Base-by-base conservation (phyloP, 2,888 invertebrate genomes). In the Nemurella pictetii region DNA sequence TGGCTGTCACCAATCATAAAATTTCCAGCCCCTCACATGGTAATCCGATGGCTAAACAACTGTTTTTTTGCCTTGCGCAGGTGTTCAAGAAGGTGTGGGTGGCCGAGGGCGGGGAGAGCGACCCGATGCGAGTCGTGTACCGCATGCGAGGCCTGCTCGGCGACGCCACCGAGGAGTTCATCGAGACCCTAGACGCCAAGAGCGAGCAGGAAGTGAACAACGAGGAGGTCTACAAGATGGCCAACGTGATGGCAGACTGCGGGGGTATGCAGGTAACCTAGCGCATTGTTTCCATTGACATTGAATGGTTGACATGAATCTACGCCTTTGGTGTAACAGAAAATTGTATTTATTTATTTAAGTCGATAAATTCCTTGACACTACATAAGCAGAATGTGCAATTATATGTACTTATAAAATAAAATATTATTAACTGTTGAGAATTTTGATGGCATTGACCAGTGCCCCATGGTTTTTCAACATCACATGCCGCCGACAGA, bases 81-180 rank as follows among this genome's bases (percentile, higher is more conserved):
- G 95, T 96, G n/a, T 93, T 92, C 88, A 92, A 92, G 89, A 92
- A 92, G 86, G 90, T 93, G 15, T 98, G 98, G 97, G 93, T 97
- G 35, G 94, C 95, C 2, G 97, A 97, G 88, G 96, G 96, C 55
- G 89, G 89, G n/a, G 97, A 98, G 88, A 95, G 96, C 77, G 99
- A 98, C 89, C 96, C 98, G 0, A 99, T 99, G 99, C 93, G 98
- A 15, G 96, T 99, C 9, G 96, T 99, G 36, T 99, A 99, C 90
- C 94, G 99, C 80, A 99, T 99, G 99, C 93, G 99, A 85, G 99
- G 99, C 0, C 91, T 99, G 85, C 93, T 99, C 9, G 99, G 99
- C 0, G 99, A 99, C 91, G 99, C 99, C 0, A 99, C 99, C 0
- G 99, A 99, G 90, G 99, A 99, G 91, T 99, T 99, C 90, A 97